Conservation (phyloP, 2,888 invertebrate genomes). For the Megaustenia siamemsis region DNA sequence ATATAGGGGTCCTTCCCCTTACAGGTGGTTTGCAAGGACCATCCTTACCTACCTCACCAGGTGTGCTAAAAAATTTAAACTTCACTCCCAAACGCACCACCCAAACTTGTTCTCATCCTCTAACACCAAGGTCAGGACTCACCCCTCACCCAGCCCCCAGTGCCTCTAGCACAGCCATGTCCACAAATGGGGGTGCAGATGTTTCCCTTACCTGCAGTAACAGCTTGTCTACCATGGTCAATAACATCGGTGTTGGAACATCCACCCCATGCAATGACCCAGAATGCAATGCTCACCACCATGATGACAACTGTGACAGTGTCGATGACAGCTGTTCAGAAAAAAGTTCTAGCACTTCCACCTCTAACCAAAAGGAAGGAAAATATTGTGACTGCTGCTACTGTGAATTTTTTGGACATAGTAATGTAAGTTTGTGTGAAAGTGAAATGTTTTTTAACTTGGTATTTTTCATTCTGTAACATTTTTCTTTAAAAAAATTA, state of each 20-base stretch:
- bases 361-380: slow-evolving; percentile 80
- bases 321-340: slow-evolving; percentile 81
- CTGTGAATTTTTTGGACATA: slow-evolving; percentile 90
- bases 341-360: slow-evolving; percentile 81
- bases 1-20: slow-evolving; percentile 25
- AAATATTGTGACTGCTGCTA: slow-evolving; percentile 88
- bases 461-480: too few species aligned
- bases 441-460: too few species aligned
- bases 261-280: slow-evolving; percentile 73
- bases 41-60: slow-evolving; percentile 36
- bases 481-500: too few species aligned
- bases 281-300: slow-evolving; percentile 73
- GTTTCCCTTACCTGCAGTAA: slow-evolving; percentile 31
- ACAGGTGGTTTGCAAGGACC: slow-evolving; percentile 35
- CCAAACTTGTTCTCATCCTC: slow-evolving; percentile 43
- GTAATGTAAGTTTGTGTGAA: slow-evolving; percentile 81
- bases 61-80: slow-evolving; percentile 29
- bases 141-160: slow-evolving; percentile 29
- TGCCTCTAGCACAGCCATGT: slow-evolving; percentile 31
- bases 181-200: slow-evolving; percentile 17
- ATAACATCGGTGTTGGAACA: slow-evolving; percentile 74
- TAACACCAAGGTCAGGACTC: slow-evolving; percentile 31
- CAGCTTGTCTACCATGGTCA: slow-evolving; percentile 64
- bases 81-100: slow-evolving; percentile 6
- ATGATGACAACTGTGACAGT: slow-evolving; percentile 77